Evolutionary conservation across 2,797 vertebrate species (phyloP).

Genomic region (Sebastes kiyomatsui): DNA sequence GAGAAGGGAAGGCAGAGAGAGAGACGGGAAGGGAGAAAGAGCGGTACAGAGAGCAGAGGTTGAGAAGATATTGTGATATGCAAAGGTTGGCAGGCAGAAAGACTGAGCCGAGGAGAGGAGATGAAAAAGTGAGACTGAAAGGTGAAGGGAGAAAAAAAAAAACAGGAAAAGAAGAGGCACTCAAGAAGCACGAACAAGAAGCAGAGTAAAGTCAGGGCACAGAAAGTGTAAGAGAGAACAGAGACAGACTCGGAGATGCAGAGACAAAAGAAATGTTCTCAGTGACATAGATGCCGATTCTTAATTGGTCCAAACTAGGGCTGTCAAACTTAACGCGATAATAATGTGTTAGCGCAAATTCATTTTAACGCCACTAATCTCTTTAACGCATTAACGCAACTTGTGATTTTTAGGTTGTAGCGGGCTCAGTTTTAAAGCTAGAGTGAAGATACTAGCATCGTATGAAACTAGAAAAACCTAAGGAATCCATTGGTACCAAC

Average conservation of each 20-base stretch:
- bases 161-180: neutral
- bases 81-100: conserved; percentile 17
- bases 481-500: too few species aligned
- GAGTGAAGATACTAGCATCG: too few species aligned
- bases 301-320: neutral
- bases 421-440: too few species aligned
- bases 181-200: neutral
- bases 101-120: neutral
- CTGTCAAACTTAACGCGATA: too few species aligned
- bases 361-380: too few species aligned
- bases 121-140: neutral
- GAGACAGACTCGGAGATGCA: neutral
- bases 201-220: neutral
- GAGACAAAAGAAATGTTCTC: neutral
- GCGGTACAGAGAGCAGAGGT: neutral
- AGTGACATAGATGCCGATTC: neutral
- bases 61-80: conserved; percentile 12
- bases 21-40: neutral
- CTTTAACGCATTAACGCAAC: too few species aligned
- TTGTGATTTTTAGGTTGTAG: too few species aligned
- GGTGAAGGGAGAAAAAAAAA: neutral
- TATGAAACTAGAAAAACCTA: too few species aligned
- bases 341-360: too few species aligned
- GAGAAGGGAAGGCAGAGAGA: neutral
- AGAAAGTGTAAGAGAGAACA: neutral